Conservation (phyloP, 2,888 invertebrate genomes). For the Gerosis bhagava region DNA sequence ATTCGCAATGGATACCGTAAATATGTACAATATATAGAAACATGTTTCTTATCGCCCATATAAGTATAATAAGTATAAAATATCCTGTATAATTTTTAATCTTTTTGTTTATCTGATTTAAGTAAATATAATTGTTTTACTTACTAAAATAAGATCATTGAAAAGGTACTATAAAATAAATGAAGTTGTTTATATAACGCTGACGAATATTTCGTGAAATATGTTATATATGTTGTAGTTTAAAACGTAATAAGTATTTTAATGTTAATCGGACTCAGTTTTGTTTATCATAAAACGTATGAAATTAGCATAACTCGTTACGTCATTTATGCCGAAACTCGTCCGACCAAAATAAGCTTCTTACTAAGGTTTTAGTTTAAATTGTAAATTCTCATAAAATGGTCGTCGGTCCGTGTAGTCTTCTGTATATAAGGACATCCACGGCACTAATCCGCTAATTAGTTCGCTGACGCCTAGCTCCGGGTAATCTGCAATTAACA, state of each 20-base stretch:
- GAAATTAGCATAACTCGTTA: conserved; percentile 22
- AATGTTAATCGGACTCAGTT: conserved; percentile 15
- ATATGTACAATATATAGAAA: too few relatives aligned
- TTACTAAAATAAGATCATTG: too few relatives aligned
- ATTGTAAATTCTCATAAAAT: conserved; percentile 21
- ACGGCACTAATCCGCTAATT: conserved; percentile 16
- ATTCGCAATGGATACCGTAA: too few relatives aligned
- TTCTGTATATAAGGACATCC: conserved; percentile 16
- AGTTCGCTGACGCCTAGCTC: conserved; percentile 4
- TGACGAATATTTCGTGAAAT: too few relatives aligned
- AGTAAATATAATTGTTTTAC: too few relatives aligned
- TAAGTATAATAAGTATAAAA: too few relatives aligned
- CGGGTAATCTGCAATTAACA: conserved; percentile 6
- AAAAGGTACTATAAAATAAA: too few relatives aligned
- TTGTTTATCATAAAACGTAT: conserved; percentile 21
- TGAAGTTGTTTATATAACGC: too few relatives aligned
- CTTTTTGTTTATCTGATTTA: too few relatives aligned
- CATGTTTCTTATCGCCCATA: too few relatives aligned
- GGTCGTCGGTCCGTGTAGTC: conserved; percentile 15
- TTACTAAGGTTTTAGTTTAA: conserved; percentile 17
- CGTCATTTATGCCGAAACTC: conserved; percentile 21
- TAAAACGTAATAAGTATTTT: conserved; percentile 7
- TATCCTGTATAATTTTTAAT: too few relatives aligned
- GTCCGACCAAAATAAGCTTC: conserved; percentile 22
- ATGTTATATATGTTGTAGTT: too few relatives aligned